Conservation (phyloP, 2,888 invertebrate genomes). For the Xylota segnis region DNA sequence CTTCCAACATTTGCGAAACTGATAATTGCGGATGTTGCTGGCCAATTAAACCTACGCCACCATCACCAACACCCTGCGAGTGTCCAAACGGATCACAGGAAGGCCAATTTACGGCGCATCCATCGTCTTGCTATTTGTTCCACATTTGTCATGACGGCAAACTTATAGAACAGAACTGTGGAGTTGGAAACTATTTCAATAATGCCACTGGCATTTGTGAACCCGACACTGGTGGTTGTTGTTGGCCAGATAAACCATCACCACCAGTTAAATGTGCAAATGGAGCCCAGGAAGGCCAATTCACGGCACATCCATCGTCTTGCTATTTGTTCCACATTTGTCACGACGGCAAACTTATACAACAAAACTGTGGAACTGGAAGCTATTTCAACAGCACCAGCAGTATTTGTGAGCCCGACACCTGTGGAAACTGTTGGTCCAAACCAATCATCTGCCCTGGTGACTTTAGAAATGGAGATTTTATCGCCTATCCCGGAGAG, state of each 20-base stretch:
- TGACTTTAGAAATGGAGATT: conserved; percentile 55
- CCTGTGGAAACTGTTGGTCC: conserved; percentile 46
- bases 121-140: conserved; percentile 48
- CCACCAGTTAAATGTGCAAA: conserved; percentile 47
- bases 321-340: conserved; percentile 58
- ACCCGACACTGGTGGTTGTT: conserved; percentile 41
- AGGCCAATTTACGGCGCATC: conserved; percentile 54
- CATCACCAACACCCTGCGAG: not conserved
- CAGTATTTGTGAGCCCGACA: conserved; percentile 58
- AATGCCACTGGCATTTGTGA: not conserved
- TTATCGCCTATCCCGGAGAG: conserved; percentile 56
- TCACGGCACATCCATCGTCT: not conserved
- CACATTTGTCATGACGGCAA: conserved; percentile 51
- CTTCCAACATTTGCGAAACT: conserved; percentile 43
- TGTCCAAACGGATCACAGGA: conserved; percentile 54
- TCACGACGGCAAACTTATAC: conserved; percentile 56
- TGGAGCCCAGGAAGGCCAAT: conserved; percentile 36
- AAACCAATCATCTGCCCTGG: conserved; percentile 18
- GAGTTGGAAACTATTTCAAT: conserved; percentile 52
- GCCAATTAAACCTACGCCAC: conserved; percentile 2
- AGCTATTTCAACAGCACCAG: conserved; percentile 75
- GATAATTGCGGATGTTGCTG: conserved; percentile 51
- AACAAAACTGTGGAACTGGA: conserved; percentile 77
- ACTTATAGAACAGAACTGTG: conserved; percentile 42
- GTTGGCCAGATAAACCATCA: conserved; percentile 37